These are phyloP conservation scores for Xenus cinereus DNA, from an alignment of 2,113 vertebrate species.

Conservation along the genomic window DNA sequence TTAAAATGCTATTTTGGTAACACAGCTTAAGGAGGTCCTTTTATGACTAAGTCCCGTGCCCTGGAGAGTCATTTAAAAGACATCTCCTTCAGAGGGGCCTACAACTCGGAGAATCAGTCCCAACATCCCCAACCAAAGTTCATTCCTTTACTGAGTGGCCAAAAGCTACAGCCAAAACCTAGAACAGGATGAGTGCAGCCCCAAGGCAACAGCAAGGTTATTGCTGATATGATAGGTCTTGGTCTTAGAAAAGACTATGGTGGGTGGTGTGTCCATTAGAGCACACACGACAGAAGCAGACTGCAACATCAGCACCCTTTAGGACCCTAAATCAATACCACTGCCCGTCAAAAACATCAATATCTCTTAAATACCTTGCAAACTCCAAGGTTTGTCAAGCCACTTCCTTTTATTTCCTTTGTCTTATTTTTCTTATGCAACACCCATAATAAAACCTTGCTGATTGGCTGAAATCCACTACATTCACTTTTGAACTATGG, in stretches of 20 bases:
- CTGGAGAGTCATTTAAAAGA: background rate
- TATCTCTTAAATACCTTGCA: background rate
- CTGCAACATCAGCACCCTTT: rapidly evolving
- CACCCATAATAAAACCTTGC: background rate
- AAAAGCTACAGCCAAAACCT: background rate
- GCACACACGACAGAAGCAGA: background rate
- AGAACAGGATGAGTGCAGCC: background rate
- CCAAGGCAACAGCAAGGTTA: background rate
- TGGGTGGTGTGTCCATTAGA: background rate
- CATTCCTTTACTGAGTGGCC: background rate
- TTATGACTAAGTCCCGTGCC: background rate
- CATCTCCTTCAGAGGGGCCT: background rate
- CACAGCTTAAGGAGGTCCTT: background rate
- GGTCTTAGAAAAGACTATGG: background rate
- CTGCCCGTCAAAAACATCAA: background rate
- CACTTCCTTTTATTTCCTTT: background rate
- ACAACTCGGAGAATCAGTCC: background rate
- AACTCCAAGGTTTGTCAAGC: background rate
- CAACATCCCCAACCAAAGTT: background rate
- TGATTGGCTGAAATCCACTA: background rate
- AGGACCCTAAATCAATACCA: background rate
- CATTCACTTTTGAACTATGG: background rate
- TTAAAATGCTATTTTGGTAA: background rate
- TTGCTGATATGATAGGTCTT: background rate
- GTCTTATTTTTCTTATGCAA: background rate